Evolutionary conservation across 1,140 invertebrate genomes (phyloP).

Genomic region (Glossosoma conforme): DNA sequence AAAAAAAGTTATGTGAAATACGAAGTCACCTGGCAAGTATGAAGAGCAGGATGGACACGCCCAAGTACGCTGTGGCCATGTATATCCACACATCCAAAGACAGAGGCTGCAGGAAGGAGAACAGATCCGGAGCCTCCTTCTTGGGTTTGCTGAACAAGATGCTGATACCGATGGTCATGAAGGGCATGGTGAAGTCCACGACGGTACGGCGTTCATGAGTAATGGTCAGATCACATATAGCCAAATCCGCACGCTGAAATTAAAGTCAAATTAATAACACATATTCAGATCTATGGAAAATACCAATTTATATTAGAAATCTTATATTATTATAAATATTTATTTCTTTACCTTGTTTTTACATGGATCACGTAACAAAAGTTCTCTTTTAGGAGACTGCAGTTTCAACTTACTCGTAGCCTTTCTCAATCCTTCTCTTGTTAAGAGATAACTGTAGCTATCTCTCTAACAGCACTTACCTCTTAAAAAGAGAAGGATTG

Average conservation of each 20-base stretch:
- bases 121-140: conserved; percentile 66
- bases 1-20: too few relatives aligned
- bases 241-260: conserved; percentile 82
- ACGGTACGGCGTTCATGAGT: conserved; percentile 77
- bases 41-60: conserved; percentile 80
- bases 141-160: conserved; percentile 72
- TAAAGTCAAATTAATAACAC: conserved; percentile 18
- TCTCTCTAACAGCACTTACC: too few relatives aligned
- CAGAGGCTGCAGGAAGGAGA: conserved; percentile 84
- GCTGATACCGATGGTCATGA: conserved; percentile 80
- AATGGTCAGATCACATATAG: conserved; percentile 89
- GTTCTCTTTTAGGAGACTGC: too few relatives aligned
- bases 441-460: too few relatives aligned
- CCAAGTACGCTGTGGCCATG: conserved; percentile 82
- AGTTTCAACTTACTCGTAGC: too few relatives aligned
- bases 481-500: too few relatives aligned
- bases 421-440: too few relatives aligned
- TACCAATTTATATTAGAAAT: too few relatives aligned
- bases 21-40: conserved; percentile 76
- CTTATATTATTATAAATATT: too few relatives aligned
- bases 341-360: too few relatives aligned
- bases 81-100: conserved; percentile 91
- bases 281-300: too few relatives aligned
- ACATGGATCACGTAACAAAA: too few relatives aligned
- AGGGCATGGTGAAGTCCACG: conserved; percentile 86